These are phyloP conservation scores for Drosophila pegasa DNA, from an alignment of 2,888 invertebrate genomes.

Conservation along the genomic window DNA sequence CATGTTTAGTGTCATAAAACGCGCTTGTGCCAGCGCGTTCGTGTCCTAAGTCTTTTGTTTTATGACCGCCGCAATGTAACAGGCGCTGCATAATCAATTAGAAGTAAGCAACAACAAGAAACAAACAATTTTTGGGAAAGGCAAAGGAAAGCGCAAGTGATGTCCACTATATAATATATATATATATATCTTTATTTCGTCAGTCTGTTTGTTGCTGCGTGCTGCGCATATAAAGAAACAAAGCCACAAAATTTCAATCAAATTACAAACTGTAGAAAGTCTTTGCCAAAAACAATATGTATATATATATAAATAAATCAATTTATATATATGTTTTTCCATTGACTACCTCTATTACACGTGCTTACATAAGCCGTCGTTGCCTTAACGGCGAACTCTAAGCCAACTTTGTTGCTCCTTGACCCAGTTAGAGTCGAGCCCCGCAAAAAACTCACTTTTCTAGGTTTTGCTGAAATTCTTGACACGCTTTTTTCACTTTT, in stretches of 20 bases:
- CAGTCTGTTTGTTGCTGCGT: constrained; percentile 40
- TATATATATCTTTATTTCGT: constrained; percentile 5
- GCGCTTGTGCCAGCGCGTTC: constrained; percentile 42
- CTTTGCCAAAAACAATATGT: constrained; percentile 22
- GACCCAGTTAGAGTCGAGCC: constrained; percentile 36
- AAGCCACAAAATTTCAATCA: constrained; percentile 56
- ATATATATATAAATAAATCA: constrained; percentile 5
- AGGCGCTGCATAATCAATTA: constrained; percentile 67
- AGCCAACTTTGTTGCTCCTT: constrained; percentile 40
- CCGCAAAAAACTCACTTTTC: constrained; percentile 58
- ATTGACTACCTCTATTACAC: constrained; percentile 10
- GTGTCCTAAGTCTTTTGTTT: constrained; percentile 72
- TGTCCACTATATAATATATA: constrained; percentile 31
- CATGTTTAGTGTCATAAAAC: not conserved
- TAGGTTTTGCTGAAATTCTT: constrained; percentile 34
- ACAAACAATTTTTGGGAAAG: constrained; percentile 35
- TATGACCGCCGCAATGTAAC: constrained; percentile 46
- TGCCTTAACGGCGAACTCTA: not conserved
- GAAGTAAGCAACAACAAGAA: constrained; percentile 26
- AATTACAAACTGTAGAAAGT: constrained; percentile 66
- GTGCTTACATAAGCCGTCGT: constrained; percentile 65
- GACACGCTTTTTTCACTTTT: constrained; percentile 40
- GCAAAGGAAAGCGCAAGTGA: constrained; percentile 73
- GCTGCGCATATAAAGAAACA: constrained; percentile 56
- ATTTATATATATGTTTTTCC: constrained; percentile 8